Evolutionary conservation across 2,888 invertebrate species (phyloP).

Genomic region (Lomographa bimaculata): DNA sequence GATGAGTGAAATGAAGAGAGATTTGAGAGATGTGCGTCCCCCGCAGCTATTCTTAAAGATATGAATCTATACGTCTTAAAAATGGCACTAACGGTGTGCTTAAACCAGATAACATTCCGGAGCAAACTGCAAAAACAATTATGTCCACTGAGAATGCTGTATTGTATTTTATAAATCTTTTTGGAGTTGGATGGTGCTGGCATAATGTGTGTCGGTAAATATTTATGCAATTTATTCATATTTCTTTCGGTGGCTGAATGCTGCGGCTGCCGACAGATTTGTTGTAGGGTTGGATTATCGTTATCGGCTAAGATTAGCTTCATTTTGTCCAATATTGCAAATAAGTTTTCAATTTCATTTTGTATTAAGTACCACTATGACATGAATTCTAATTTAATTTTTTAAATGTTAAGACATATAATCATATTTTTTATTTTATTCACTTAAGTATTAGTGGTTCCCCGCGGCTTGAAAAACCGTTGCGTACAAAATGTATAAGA

Average conservation of each 20-base stretch:
- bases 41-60: constrained; percentile 38
- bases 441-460: too few relatives aligned
- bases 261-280: constrained; percentile 22
- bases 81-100: constrained; percentile 75
- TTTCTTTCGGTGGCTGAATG: constrained; percentile 42
- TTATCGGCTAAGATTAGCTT: constrained; percentile 13
- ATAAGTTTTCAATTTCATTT: too few relatives aligned
- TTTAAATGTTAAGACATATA: too few relatives aligned
- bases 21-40: constrained; percentile 30
- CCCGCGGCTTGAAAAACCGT: too few relatives aligned
- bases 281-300: constrained; percentile 22
- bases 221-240: constrained; percentile 80
- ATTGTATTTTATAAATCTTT: constrained; percentile 56
- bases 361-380: too few relatives aligned
- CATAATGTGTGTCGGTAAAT: constrained; percentile 73
- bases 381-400: too few relatives aligned
- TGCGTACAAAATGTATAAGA: too few relatives aligned
- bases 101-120: constrained; percentile 61
- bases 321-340: too few relatives aligned
- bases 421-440: too few relatives aligned
- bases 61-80: constrained; percentile 50
- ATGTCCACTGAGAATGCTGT: constrained; percentile 68
- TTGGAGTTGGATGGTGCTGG: constrained; percentile 54
- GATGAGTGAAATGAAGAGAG: constrained; percentile 34
- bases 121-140: constrained; percentile 75